Evolutionary conservation across 2,888 invertebrate species (phyloP).

Genomic region (Boloria selene): DNA sequence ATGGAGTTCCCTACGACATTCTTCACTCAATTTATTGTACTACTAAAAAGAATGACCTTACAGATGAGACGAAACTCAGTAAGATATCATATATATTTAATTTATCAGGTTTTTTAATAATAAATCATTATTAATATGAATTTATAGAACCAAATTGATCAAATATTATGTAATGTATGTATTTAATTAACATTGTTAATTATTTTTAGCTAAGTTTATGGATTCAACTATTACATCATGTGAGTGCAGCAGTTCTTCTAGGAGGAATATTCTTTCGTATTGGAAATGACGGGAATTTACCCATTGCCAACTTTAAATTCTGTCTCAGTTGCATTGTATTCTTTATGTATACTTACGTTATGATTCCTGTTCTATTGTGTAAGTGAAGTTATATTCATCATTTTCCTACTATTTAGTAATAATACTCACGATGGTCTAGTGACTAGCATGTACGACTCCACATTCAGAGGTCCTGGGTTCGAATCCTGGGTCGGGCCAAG

Average conservation of each 20-base stretch:
- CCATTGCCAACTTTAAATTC: conserved; percentile 84
- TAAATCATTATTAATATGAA: too few relatives aligned
- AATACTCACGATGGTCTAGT: too few relatives aligned
- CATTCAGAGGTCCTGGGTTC: too few relatives aligned
- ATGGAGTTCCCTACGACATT: conserved; percentile 81
- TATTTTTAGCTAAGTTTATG: conserved; percentile 69
- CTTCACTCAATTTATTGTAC: conserved; percentile 76
- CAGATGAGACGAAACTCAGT: conserved; percentile 82
- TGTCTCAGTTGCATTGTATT: conserved; percentile 83
- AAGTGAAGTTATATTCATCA: conserved; percentile 55
- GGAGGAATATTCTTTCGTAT: conserved; percentile 82
- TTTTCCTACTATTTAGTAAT: too few relatives aligned
- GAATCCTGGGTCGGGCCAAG: too few relatives aligned
- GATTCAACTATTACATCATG: conserved; percentile 82
- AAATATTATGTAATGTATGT: too few relatives aligned
- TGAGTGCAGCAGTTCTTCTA: conserved; percentile 76
- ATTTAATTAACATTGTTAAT: background rate
- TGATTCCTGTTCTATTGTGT: conserved; percentile 84
- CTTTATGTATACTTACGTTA: conserved; percentile 84
- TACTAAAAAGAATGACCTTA: conserved; percentile 78
- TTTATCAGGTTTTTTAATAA: background rate
- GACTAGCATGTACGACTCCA: too few relatives aligned
- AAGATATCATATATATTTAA: conserved; percentile 43
- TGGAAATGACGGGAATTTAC: conserved; percentile 81
- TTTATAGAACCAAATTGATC: too few relatives aligned